Evolutionary conservation across 2,797 vertebrate genomes (phyloP).

Genomic region (Naso thynnoides): DNA sequence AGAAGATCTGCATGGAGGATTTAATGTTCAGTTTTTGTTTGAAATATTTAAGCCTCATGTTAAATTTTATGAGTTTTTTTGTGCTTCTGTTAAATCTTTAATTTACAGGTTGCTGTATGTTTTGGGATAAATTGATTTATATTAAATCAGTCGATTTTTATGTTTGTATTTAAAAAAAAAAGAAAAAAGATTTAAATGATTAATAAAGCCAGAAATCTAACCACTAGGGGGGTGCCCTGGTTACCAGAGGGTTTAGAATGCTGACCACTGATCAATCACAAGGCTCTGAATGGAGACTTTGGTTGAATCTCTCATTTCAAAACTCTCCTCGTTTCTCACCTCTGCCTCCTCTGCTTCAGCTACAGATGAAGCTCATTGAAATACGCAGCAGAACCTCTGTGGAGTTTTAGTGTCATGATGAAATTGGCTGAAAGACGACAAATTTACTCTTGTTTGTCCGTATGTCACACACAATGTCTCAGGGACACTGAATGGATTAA

Average conservation of each 20-base stretch:
- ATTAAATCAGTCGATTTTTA: too few relatives aligned
- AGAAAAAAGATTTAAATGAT: too few relatives aligned
- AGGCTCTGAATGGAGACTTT: background rate
- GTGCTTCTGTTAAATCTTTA: too few relatives aligned
- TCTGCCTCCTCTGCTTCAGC: constrained; percentile 2
- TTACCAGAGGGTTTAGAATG: background rate
- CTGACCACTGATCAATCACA: background rate
- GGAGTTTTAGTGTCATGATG: constrained; percentile 51
- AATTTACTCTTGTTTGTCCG: constrained; percentile 60
- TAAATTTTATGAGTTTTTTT: too few relatives aligned
- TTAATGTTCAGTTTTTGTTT: too few relatives aligned
- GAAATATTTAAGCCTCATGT: too few relatives aligned
- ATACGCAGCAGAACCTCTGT: constrained; percentile 22
- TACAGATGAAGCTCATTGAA: constrained; percentile 11
- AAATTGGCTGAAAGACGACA: constrained; percentile 72
- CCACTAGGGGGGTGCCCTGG: background rate
- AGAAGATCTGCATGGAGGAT: too few relatives aligned
- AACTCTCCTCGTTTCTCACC: background rate
- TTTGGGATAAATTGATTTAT: background rate
- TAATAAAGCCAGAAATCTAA: background rate
- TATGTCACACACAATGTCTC: constrained; percentile 62
- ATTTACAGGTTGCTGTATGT: background rate
- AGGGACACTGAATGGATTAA: constrained; percentile 54
- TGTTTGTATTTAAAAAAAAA: too few relatives aligned
- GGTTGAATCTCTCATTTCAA: too few relatives aligned